A percentile compares a stretch with the other conserved stretches of the same genome.
These are phyloP conservation scores for Sus cebifrons DNA, from an alignment of 2,797 vertebrate species.

Conservation along the genomic window DNA sequence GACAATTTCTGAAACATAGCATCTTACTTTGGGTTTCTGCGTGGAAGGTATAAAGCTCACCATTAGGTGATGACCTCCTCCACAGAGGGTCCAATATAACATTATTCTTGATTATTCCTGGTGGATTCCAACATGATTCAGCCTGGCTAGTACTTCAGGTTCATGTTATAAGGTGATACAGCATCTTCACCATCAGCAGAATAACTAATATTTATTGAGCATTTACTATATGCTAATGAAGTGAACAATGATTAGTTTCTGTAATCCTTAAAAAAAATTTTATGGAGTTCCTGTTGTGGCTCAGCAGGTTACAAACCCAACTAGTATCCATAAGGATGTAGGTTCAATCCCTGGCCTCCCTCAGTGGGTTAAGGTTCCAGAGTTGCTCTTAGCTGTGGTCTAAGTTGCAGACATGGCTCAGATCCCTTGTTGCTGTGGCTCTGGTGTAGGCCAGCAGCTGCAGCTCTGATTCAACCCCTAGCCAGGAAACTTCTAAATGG, in stretches of 20 bases:
- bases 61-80: neutral
- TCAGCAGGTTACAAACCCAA: too few species aligned
- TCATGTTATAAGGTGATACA: neutral
- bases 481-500: too few species aligned
- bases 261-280: slow-evolving; percentile 22
- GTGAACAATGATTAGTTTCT: slow-evolving; percentile 30
- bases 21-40: neutral
- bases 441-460: too few species aligned
- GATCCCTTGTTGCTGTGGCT: too few species aligned
- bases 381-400: too few species aligned
- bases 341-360: too few species aligned
- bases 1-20: neutral
- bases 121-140: neutral
- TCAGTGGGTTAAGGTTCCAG: too few species aligned
- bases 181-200: neutral
- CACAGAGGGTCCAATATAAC: neutral
- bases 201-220: neutral
- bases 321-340: too few species aligned
- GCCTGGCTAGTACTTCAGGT: neutral
- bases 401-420: too few species aligned
- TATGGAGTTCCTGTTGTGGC: too few species aligned
- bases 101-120: neutral
- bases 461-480: too few species aligned
- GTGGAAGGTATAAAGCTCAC: neutral
- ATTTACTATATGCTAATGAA: neutral